These are phyloP conservation scores for Phodopus roborovskii DNA, from an alignment of 2,113 vertebrate species.

Conservation along the genomic window DNA sequence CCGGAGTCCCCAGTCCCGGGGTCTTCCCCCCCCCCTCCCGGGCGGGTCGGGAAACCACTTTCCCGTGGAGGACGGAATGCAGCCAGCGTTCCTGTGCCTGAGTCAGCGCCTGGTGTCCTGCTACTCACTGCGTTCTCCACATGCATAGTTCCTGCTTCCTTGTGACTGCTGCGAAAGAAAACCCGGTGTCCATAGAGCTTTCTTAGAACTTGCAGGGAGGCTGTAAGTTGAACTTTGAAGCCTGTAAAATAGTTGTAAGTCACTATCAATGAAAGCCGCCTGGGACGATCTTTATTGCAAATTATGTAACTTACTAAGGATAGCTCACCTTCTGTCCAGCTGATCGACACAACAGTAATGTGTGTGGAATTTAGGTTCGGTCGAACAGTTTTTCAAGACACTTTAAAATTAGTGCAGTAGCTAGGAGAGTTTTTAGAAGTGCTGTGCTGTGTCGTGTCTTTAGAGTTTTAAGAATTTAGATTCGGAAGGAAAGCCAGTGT, in stretches of 20 bases:
- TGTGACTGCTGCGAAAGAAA: conserved; percentile 20
- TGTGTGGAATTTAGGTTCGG: conserved; percentile 57
- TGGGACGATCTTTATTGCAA: conserved; percentile 13
- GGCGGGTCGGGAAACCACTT: not conserved
- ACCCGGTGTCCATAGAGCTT: not conserved
- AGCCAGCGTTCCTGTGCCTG: conserved; percentile 58
- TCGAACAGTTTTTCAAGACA: conserved; percentile 26
- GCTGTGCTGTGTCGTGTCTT: not conserved
- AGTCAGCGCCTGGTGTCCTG: conserved; percentile 69
- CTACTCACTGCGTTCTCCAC: conserved; percentile 1
- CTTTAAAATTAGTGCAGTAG: conserved; percentile 41
- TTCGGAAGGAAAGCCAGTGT: conserved; percentile 40
- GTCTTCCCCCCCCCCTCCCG: not conserved
- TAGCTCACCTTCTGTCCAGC: conserved; percentile 56
- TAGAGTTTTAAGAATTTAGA: conserved; percentile 29
- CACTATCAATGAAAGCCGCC: conserved; percentile 4
- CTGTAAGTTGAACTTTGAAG: conserved; percentile 56
- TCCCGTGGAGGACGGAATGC: conserved; percentile 42
- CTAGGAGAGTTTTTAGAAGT: conserved; percentile 11
- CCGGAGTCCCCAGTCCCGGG: not conserved
- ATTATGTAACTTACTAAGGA: conserved; percentile 71
- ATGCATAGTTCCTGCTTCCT: conserved; percentile 63
- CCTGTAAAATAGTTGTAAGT: not conserved
- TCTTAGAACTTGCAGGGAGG: not conserved
- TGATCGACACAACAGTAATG: conserved; percentile 25